phyloP scores from a whole-genome alignment of 2,113 vertebrate genomes.

The Petaurus breviceps region DNA sequence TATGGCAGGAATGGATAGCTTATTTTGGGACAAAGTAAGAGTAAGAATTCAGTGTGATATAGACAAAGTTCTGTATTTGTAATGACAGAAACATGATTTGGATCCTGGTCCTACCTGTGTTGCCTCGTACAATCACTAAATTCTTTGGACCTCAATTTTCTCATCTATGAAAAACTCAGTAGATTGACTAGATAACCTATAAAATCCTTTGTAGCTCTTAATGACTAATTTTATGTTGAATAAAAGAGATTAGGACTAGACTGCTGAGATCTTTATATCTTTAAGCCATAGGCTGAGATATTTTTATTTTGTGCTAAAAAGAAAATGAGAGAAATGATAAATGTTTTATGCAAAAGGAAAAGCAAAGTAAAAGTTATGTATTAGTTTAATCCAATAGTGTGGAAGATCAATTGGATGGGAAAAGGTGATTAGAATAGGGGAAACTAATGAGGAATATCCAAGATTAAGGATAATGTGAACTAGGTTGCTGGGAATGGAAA shows the following conservation, averaged over 20 bases:
- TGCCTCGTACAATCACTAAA: neutral
- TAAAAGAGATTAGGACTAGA: neutral
- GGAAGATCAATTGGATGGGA: neutral
- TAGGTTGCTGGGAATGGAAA: neutral
- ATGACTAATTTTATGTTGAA: neutral
- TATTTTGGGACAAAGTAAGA: no score
- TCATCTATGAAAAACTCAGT: neutral
- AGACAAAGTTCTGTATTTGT: neutral
- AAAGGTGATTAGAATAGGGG: neutral
- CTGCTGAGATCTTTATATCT: neutral
- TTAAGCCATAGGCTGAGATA: neutral
- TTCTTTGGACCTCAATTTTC: neutral
- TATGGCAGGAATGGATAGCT: no score
- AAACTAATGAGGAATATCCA: neutral
- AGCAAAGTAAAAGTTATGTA: neutral
- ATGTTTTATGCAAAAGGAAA: neutral
- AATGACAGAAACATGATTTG: neutral
- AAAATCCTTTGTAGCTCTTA: neutral
- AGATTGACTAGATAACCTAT: neutral
- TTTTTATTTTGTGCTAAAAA: neutral
- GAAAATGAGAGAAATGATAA: neutral
- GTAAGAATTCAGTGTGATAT: neutral
- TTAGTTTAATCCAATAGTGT: neutral
- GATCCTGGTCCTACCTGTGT: neutral
- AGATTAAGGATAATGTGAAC: neutral